A percentile compares a stretch with the other conserved stretches of the same genome.
Conservation (phyloP, 2,113 vertebrate genomes). For the Zapus hudsonius region DNA sequence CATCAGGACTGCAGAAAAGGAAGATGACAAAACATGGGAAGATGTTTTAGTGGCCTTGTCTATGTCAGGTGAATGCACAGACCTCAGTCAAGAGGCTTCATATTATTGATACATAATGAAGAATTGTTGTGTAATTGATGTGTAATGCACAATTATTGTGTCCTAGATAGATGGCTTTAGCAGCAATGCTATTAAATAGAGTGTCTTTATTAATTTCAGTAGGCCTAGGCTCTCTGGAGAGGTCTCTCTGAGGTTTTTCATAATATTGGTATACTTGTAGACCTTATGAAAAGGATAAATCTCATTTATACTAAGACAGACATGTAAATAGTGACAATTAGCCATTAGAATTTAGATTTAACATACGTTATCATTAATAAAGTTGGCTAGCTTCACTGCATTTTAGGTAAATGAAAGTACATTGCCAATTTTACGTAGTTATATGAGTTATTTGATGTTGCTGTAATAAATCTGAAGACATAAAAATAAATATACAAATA, state of each 20-base stretch:
- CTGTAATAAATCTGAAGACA: background rate
- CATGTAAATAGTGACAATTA: background rate
- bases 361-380: background rate
- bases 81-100: background rate
- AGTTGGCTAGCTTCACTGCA: background rate
- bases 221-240: background rate
- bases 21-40: fast-evolving
- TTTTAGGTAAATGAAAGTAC: background rate
- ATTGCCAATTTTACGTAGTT: background rate
- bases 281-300: background rate
- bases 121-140: background rate
- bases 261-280: background rate
- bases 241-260: background rate
- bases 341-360: background rate
- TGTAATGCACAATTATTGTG: background rate
- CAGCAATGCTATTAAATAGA: background rate
- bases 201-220: background rate
- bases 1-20: background rate
- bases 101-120: background rate
- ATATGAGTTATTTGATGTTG: background rate
- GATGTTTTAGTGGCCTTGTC: background rate
- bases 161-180: background rate
- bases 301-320: background rate
- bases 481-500: background rate
- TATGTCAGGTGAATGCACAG: background rate